These are phyloP conservation scores for Tympanoctomys barrerae DNA, from an alignment of 2,797 vertebrate genomes.

Conservation along the genomic window DNA sequence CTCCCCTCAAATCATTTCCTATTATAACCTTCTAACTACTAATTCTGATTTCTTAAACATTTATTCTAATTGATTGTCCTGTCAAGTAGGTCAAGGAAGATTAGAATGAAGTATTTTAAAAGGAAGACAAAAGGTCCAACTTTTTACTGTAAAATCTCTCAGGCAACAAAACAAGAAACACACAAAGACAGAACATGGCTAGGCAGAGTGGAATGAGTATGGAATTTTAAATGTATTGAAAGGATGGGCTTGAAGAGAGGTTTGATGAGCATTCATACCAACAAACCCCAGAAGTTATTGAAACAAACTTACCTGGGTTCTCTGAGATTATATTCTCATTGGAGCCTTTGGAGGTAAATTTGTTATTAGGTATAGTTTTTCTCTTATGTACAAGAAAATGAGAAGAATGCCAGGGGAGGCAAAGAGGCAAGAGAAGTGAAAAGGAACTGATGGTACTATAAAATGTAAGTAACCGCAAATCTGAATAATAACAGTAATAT, in stretches of 20 bases:
- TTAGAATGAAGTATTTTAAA: not conserved
- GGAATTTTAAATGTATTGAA: constrained; percentile 30
- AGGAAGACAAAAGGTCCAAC: not conserved
- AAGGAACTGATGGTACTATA: not conserved
- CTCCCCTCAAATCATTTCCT: not conserved
- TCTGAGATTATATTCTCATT: not conserved
- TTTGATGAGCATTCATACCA: not conserved
- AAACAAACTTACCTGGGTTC: not conserved
- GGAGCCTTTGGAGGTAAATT: constrained; percentile 45
- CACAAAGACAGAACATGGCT: not conserved
- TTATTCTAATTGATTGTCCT: not conserved
- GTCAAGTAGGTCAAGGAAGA: not conserved
- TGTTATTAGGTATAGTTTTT: not conserved
- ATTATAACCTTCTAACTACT: not conserved
- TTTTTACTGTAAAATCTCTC: constrained; percentile 24
- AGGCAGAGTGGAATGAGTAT: not conserved
- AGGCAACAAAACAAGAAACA: not conserved
- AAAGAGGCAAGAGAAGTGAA: not conserved
- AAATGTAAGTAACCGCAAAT: constrained; percentile 36
- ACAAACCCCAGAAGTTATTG: not conserved
- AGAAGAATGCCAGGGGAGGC: not conserved
- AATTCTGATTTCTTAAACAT: constrained; percentile 18
- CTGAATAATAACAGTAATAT: constrained; percentile 50
- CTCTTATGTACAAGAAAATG: constrained; percentile 19
- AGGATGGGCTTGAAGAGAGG: not conserved